Evolutionary conservation across 2,888 invertebrate species (phyloP).

Genomic region (Clanis bilineata): DNA sequence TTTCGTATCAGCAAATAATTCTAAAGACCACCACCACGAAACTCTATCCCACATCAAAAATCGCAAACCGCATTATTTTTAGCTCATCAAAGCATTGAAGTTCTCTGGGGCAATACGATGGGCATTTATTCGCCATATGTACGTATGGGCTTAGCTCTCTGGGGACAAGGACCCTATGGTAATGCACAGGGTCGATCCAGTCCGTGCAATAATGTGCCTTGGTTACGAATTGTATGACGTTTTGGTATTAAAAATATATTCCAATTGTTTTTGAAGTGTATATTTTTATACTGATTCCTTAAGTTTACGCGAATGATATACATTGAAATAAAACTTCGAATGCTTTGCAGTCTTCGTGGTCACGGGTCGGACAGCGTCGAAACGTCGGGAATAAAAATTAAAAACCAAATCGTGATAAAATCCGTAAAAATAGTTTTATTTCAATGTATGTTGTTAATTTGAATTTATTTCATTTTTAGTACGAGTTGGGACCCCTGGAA

Average conservation of each 20-base stretch:
- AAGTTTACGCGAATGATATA: too few species aligned
- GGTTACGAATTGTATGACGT: background rate
- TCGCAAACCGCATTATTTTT: background rate
- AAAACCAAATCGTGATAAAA: too few species aligned
- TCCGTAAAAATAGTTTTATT: too few species aligned
- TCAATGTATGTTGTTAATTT: too few species aligned
- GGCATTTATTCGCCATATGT: slow-evolving; percentile 81
- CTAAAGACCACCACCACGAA: background rate
- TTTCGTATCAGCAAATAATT: too few species aligned
- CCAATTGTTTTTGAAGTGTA: background rate
- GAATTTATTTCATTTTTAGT: too few species aligned
- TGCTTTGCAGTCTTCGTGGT: too few species aligned
- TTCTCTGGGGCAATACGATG: slow-evolving; percentile 61
- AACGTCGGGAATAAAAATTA: too few species aligned
- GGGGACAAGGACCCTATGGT: slow-evolving; percentile 58
- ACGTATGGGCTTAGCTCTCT: slow-evolving; percentile 60
- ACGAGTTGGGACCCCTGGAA: too few species aligned
- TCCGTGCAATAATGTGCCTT: background rate
- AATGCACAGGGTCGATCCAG: slow-evolving; percentile 40
- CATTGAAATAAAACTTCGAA: too few species aligned
- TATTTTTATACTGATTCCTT: too few species aligned
- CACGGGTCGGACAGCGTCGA: too few species aligned
- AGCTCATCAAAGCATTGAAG: slow-evolving; percentile 15
- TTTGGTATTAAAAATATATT: background rate
- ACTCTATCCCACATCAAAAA: background rate